A percentile compares a stretch with the other conserved stretches of the same genome.
These are phyloP conservation scores for Calosoma granatense DNA, from an alignment of 1,140 invertebrate species.

Conservation along the genomic window DNA sequence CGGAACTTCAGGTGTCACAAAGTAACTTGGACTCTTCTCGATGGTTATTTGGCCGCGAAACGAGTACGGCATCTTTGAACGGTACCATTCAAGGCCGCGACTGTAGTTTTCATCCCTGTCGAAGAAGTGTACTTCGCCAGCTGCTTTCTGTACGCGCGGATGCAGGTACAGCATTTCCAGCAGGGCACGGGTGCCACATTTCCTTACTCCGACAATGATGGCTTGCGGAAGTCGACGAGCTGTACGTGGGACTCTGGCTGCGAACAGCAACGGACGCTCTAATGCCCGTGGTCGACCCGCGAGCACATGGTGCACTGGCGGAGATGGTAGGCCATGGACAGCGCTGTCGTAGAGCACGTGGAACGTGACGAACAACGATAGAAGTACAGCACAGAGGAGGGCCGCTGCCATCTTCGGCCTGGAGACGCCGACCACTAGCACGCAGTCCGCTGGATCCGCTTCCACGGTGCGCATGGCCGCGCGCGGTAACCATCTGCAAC, in stretches of 20 bases:
- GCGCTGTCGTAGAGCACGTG: constrained; percentile 73
- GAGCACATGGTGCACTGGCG: not conserved
- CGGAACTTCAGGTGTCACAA: constrained; percentile 89
- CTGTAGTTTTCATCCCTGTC: constrained; percentile 86
- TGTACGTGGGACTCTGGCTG: constrained; percentile 24
- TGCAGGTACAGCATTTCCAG: constrained; percentile 92
- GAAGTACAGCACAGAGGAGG: constrained; percentile 61
- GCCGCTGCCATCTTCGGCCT: constrained; percentile 68
- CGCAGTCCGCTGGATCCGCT: constrained; percentile 66
- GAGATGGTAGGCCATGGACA: constrained; percentile 61
- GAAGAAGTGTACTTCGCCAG: constrained; percentile 90
- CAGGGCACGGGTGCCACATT: constrained; percentile 86
- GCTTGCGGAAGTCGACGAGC: constrained; percentile 56
- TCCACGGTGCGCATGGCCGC: constrained; percentile 65
- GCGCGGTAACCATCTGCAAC: constrained; percentile 62
- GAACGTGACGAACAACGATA: constrained; percentile 69
- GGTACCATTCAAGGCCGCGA: constrained; percentile 86
- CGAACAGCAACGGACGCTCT: not conserved
- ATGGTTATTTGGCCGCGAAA: constrained; percentile 86
- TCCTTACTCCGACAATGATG: constrained; percentile 87
- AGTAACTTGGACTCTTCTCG: constrained; percentile 96
- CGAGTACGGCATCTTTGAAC: constrained; percentile 85
- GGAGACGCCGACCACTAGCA: constrained; percentile 65
- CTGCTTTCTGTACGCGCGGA: constrained; percentile 83
- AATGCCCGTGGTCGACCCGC: not conserved